These are phyloP conservation scores for Rhynchopsitta pachyrhyncha DNA, from an alignment of 2,113 vertebrate species.

Conservation along the genomic window DNA sequence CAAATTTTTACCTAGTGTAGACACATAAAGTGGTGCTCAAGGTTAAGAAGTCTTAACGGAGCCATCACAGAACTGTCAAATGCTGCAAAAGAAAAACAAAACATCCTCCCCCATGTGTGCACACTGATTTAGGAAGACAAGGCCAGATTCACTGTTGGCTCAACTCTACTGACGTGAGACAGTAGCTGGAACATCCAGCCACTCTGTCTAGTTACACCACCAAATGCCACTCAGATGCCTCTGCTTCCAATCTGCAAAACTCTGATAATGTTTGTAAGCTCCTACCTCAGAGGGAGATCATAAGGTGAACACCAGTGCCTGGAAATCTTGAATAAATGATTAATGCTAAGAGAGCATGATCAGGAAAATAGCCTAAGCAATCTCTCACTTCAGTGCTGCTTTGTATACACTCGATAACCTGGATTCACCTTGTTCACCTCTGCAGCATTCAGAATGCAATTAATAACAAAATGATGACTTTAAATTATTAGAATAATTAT, in stretches of 20 bases:
- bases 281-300: background rate
- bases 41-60: background rate
- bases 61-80: background rate
- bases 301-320: background rate
- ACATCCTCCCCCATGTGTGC: background rate
- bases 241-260: background rate
- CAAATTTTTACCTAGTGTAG: rapidly evolving
- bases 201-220: background rate
- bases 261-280: background rate
- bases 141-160: background rate
- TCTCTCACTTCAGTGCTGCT: background rate
- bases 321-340: background rate
- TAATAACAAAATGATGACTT: rapidly evolving
- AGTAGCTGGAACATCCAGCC: background rate
- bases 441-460: background rate
- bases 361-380: background rate
- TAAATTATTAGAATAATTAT: background rate
- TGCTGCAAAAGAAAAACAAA: background rate
- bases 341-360: background rate
- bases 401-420: background rate
- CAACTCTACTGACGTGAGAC: background rate
- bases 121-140: background rate
- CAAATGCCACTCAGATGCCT: rapidly evolving
- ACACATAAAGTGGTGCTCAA: background rate
- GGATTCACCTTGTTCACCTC: background rate